Conservation (phyloP, 1,140 invertebrate species). For the Cherax destructor region DNA sequence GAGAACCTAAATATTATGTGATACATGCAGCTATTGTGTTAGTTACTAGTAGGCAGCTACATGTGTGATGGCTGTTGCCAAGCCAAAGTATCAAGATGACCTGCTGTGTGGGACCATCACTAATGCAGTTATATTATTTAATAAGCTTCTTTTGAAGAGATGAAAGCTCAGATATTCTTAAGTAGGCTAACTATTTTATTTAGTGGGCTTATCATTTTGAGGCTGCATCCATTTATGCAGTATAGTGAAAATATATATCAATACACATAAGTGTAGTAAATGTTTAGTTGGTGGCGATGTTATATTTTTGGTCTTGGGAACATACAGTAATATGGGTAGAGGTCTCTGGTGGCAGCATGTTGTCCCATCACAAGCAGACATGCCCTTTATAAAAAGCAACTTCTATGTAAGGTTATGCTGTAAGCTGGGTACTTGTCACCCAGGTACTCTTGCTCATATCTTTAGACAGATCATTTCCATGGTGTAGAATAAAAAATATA, state of each 20-base stretch:
- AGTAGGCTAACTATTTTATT: neutral
- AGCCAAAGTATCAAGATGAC: neutral
- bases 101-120: constrained; percentile 14
- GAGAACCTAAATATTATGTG: neutral
- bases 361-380: too few species aligned
- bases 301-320: neutral
- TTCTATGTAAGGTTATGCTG: neutral
- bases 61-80: neutral
- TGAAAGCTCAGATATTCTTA: neutral
- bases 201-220: neutral
- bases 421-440: neutral
- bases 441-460: neutral
- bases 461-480: neutral
- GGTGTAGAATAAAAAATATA: neutral
- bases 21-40: neutral
- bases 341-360: neutral
- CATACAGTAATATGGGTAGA: neutral
- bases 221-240: neutral
- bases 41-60: neutral
- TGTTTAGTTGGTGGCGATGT: neutral
- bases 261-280: neutral
- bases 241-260: neutral
- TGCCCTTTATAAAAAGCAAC: too few species aligned
- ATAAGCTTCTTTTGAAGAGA: neutral
- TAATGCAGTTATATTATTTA: neutral